These are phyloP conservation scores for Benitochromis conjunctus DNA, from an alignment of 2,113 vertebrate species.

Conservation along the genomic window DNA sequence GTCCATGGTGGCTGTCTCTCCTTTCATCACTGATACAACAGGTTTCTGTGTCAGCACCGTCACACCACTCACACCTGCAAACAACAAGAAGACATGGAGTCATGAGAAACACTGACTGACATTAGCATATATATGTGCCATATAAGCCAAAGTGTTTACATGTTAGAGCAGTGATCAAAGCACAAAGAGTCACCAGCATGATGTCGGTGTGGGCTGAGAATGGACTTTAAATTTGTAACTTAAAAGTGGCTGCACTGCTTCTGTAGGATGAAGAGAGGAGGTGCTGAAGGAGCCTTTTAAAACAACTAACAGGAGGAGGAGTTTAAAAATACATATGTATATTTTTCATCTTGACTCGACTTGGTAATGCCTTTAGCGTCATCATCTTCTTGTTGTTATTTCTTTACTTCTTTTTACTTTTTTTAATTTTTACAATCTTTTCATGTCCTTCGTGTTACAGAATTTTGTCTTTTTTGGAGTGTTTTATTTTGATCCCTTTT, in stretches of 20 bases:
- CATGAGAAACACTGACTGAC: neutral
- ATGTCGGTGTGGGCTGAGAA: constrained; percentile 34
- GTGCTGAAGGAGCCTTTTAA: neutral
- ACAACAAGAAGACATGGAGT: neutral
- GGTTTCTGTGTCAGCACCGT: constrained; percentile 30
- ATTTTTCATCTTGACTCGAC: rapidly evolving
- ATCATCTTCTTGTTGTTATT: neutral
- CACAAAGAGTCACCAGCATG: constrained; percentile 51
- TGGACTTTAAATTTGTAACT: rapidly evolving
- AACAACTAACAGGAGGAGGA: neutral
- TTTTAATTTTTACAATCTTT: rapidly evolving
- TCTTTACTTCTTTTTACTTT: rapidly evolving
- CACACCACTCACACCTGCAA: constrained; percentile 40
- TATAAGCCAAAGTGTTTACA: neutral
- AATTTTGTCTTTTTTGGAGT: rapidly evolving
- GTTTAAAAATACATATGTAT: neutral
- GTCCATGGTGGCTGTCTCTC: neutral
- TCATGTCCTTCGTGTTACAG: neutral
- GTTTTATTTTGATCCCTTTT: neutral
- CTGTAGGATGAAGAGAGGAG: neutral
- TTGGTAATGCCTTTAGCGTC: neutral
- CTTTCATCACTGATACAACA: rapidly evolving
- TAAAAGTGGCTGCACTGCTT: neutral
- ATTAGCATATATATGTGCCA: rapidly evolving
- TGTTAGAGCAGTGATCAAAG: constrained; percentile 46